A percentile compares a stretch with the other conserved stretches of the same genome.
Conservation (phyloP, 2,797 vertebrate genomes). For the Rhodeus uyekii region DNA sequence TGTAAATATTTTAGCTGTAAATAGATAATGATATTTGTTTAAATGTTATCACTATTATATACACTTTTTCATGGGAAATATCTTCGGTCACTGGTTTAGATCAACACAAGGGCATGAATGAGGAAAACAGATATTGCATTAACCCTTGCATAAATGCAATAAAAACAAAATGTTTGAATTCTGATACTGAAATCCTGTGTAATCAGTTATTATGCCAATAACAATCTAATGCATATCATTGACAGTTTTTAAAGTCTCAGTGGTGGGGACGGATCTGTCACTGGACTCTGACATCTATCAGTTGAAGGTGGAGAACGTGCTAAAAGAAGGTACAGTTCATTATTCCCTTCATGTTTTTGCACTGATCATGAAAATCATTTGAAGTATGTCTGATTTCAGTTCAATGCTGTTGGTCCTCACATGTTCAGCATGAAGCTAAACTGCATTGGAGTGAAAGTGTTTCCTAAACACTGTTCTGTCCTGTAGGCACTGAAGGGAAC, state of each 20-base stretch:
- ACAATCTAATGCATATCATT: background rate
- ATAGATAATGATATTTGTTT: no score
- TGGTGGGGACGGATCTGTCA: background rate
- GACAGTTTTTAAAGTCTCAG: conserved; percentile 50
- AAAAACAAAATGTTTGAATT: background rate
- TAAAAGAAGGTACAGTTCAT: conserved; percentile 52
- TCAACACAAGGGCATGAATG: background rate
- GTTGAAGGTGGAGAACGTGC: conserved; percentile 34
- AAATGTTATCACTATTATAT: no score
- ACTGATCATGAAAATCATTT: background rate
- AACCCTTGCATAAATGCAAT: background rate
- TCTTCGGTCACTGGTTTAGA: background rate
- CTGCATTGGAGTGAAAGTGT: background rate
- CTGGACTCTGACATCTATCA: conserved; percentile 34
- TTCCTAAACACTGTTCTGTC: background rate
- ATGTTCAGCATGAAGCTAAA: background rate
- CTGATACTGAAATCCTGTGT: no score
- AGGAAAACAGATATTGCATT: background rate
- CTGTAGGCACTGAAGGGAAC: no score
- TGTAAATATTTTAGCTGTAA: no score
- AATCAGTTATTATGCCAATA: background rate
- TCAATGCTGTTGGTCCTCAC: background rate
- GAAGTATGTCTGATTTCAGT: background rate
- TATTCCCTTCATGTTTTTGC: no score
- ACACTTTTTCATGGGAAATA: no score